phyloP scores from a whole-genome alignment of 2,113 vertebrate genomes.

The Puma concolor region DNA sequence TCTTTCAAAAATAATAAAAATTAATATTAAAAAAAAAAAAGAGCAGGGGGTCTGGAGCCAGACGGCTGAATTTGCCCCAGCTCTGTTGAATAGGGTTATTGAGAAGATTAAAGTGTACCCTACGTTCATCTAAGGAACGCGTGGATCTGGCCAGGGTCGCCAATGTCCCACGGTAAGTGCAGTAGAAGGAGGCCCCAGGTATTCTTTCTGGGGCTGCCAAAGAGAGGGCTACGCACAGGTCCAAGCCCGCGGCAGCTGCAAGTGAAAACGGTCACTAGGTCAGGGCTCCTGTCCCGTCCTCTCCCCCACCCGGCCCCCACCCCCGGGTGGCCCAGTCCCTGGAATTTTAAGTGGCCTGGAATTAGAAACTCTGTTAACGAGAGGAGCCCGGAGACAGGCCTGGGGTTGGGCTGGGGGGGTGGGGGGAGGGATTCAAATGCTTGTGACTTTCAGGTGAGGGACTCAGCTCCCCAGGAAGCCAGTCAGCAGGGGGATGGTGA shows the following conservation, averaged over 20 bases:
- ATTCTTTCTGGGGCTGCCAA: not conserved
- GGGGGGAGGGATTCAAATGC: not conserved
- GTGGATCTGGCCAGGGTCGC: not conserved
- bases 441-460: not conserved
- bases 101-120: not conserved
- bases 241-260: not conserved
- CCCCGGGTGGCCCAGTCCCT: not conserved
- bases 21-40: not conserved
- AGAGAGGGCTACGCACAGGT: not conserved
- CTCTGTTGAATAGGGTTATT: not conserved
- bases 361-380: constrained; percentile 59
- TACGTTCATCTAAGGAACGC: not conserved
- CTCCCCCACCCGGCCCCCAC: not conserved
- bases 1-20: too few relatives aligned
- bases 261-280: not conserved
- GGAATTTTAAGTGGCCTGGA: constrained; percentile 69
- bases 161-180: not conserved
- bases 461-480: constrained; percentile 36
- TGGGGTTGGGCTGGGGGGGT: too few relatives aligned
- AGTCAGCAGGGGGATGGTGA: not conserved
- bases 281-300: not conserved
- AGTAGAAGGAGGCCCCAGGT: not conserved
- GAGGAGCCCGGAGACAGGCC: not conserved
- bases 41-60: not conserved
- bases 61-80: not conserved